These are phyloP conservation scores for Lepus timidus DNA, from an alignment of 2,113 vertebrate species.

Conservation along the genomic window DNA sequence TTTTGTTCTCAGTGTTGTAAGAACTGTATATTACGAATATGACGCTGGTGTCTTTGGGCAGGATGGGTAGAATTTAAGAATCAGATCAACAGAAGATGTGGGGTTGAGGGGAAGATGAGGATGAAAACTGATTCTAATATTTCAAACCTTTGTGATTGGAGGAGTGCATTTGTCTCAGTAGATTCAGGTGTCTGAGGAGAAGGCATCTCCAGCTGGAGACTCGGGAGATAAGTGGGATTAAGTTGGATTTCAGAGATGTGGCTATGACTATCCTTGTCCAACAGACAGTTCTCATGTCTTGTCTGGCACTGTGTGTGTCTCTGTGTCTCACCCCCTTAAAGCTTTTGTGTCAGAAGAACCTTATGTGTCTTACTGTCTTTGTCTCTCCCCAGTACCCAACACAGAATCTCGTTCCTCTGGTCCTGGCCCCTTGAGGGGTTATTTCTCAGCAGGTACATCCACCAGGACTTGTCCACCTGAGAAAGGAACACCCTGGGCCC, in stretches of 20 bases:
- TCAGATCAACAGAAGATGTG: not conserved
- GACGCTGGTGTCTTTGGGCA: not conserved
- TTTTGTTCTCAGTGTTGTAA: not conserved
- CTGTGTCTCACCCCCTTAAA: not conserved
- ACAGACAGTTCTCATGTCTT: not conserved
- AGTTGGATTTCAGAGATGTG: not conserved
- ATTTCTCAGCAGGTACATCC: not conserved
- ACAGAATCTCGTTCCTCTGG: slow-evolving; percentile 7
- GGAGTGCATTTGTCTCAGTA: not conserved
- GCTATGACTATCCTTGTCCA: not conserved
- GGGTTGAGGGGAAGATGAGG: not conserved
- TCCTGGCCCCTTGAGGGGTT: not conserved
- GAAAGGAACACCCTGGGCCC: not conserved
- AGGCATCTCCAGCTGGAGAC: not conserved
- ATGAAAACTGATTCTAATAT: not conserved
- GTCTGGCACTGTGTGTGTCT: not conserved
- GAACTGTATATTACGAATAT: not conserved
- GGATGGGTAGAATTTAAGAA: slow-evolving; percentile 27
- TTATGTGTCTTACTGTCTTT: not conserved
- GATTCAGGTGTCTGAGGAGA: not conserved
- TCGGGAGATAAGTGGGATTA: not conserved
- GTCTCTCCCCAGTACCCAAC: not conserved
- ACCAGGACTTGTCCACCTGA: not conserved
- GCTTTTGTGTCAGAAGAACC: not conserved
- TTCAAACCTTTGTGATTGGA: not conserved